These are phyloP conservation scores for Drosophila lacicola DNA, from an alignment of 2,888 invertebrate species.

Conservation along the genomic window DNA sequence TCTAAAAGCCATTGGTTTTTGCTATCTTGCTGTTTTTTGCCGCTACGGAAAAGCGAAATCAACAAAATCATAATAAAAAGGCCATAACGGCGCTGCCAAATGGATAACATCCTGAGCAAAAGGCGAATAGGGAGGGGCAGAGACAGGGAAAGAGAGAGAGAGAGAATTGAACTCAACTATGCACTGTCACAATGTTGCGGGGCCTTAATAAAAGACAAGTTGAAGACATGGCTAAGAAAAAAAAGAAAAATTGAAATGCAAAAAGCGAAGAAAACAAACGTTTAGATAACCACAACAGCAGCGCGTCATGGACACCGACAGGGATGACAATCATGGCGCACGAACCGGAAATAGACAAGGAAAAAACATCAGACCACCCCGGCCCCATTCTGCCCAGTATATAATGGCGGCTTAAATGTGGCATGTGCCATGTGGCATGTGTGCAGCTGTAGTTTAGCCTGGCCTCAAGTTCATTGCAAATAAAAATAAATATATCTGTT, in stretches of 20 bases:
- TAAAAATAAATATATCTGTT: slow-evolving; percentile 68
- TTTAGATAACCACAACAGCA: slow-evolving; percentile 67
- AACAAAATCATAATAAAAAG: slow-evolving; percentile 75
- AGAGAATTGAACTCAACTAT: neutral
- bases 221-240: slow-evolving; percentile 16
- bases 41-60: slow-evolving; percentile 66
- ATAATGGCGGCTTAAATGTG: slow-evolving; percentile 66
- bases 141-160: neutral
- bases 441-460: slow-evolving; percentile 33
- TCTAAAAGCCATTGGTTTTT: slow-evolving; percentile 12
- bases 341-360: slow-evolving; percentile 72
- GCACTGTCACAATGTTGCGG: slow-evolving; percentile 35
- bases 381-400: slow-evolving; percentile 3
- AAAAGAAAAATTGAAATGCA: slow-evolving; percentile 63
- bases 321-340: slow-evolving; percentile 56
- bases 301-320: slow-evolving; percentile 16
- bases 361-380: slow-evolving; percentile 14
- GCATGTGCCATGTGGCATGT: slow-evolving; percentile 39
- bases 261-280: slow-evolving; percentile 63
- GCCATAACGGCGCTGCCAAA: slow-evolving; percentile 58
- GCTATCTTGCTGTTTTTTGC: slow-evolving; percentile 21
- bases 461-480: slow-evolving; percentile 64
- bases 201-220: slow-evolving; percentile 10
- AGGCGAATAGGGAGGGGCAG: slow-evolving; percentile 1
- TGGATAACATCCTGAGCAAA: slow-evolving; percentile 35